phyloP scores from a whole-genome alignment of 2,113 vertebrate genomes.

The Jacana jacana region DNA sequence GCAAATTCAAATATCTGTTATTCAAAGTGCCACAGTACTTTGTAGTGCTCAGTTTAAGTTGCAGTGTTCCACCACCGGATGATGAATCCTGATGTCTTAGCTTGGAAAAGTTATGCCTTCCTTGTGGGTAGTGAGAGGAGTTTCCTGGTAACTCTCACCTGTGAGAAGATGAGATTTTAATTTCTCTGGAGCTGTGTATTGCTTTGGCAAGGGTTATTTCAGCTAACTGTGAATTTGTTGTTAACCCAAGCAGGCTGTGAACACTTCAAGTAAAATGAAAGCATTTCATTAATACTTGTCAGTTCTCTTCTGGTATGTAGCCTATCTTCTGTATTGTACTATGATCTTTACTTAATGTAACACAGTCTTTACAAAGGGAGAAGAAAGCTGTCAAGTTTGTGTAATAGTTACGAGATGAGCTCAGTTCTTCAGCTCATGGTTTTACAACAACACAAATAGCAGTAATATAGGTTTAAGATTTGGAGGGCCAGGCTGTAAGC shows the following conservation, averaged over 20 bases:
- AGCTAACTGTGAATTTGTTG: not conserved
- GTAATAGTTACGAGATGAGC: not conserved
- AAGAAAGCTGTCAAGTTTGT: not conserved
- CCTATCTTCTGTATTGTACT: not conserved
- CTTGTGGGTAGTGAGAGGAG: not conserved
- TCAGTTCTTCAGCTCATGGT: not conserved
- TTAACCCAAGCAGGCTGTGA: not conserved
- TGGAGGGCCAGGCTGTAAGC: not conserved
- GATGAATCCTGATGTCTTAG: not conserved
- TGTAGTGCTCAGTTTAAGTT: not conserved
- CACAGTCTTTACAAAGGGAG: not conserved
- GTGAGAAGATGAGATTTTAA: not conserved
- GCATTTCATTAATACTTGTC: not conserved
- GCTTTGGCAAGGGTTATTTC: not conserved
- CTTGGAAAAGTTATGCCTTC: not conserved
- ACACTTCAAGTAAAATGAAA: not conserved
- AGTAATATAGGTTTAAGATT: not conserved
- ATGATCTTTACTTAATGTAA: constrained; percentile 21
- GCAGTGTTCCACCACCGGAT: not conserved
- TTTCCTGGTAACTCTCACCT: not conserved
- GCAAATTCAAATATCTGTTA: not conserved
- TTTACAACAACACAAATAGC: not conserved
- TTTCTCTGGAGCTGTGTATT: not conserved
- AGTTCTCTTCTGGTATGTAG: not conserved
- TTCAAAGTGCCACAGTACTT: not conserved